Conservation (phyloP, 2,888 invertebrate species). For the Gortyna flavago region DNA sequence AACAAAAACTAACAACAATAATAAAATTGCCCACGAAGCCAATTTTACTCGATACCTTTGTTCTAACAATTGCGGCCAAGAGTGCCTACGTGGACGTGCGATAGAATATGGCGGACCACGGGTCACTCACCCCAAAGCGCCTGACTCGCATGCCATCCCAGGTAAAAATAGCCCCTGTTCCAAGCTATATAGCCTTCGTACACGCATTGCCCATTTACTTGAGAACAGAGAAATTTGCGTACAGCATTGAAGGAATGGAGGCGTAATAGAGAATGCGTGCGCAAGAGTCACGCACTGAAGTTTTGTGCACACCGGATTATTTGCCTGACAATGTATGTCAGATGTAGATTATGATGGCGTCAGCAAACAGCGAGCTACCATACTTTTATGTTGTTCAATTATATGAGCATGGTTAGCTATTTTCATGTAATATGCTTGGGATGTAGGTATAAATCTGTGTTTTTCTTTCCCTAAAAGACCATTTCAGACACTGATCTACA, state of each 20-base stretch:
- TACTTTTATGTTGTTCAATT: slow-evolving; percentile 36
- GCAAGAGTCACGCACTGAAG: slow-evolving; percentile 58
- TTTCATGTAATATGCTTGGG: neutral
- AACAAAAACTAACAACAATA: slow-evolving; percentile 17
- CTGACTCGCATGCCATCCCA: slow-evolving; percentile 74
- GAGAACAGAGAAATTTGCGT: slow-evolving; percentile 62
- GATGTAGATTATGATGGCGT: slow-evolving; percentile 59
- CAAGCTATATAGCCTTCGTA: slow-evolving; percentile 53
- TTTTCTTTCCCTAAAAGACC: neutral
- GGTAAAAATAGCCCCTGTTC: slow-evolving; percentile 71
- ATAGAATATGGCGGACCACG: slow-evolving; percentile 58
- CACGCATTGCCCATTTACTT: slow-evolving; percentile 62
- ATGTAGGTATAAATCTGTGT: neutral
- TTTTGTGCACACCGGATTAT: slow-evolving; percentile 60
- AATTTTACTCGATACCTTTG: slow-evolving; percentile 61
- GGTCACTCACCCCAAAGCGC: slow-evolving; percentile 78
- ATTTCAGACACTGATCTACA: neutral
- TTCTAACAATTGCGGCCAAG: slow-evolving; percentile 49
- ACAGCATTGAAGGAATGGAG: slow-evolving; percentile 55
- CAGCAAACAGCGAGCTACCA: neutral
- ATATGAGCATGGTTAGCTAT: slow-evolving; percentile 25
- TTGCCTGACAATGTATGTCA: slow-evolving; percentile 63
- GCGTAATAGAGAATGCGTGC: slow-evolving; percentile 66
- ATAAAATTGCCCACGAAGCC: slow-evolving; percentile 33
- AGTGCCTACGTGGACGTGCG: slow-evolving; percentile 44